Evolutionary conservation across 1,140 invertebrate species (phyloP), one percentile per base, ranked within the genome.

Genomic region (Orius laevigatus): DNA sequence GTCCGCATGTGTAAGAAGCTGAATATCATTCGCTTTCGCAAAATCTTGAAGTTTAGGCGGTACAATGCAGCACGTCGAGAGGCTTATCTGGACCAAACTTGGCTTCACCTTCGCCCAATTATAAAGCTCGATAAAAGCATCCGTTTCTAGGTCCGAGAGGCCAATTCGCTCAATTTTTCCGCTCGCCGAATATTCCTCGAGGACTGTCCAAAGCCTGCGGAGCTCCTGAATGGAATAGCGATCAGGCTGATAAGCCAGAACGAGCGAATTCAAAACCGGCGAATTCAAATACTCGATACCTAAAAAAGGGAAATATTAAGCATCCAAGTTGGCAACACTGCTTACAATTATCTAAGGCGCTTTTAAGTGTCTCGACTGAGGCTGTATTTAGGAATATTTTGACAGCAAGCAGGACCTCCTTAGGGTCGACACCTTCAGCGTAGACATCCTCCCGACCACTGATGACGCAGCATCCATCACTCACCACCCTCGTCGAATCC

Each of bases 1-100:
- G 69, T 98, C 94, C 62, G 82, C 92, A 63, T 98, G 93, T 1
- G 93, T 97, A 4, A 97, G 69, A 15, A 98, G 68, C 59, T 96
- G 90, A 42, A 98, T 81, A 56, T 90, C 81, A 59, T 93, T 79
- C 55, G 84, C 75, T 59, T 84, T 84, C 47, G 91, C 89, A 69
- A 91, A 98, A 46, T 76, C 72, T 61, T 88, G 81, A 48, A 98
- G 71, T 9, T 83, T 79, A 15, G 84, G 79, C 10, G 93, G 91
- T 50, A 98, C 92, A 3, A 94, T 84, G 70, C 94, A 98, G 64
- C 93, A 98, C 2, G 83, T 84, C 1, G 89, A 81, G 42, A 97
- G 72, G 69, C 93, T 96, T 51, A 98, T 92, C 69, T 98, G 93
- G 53, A 94, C 81, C 49, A 94, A 90, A 53, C 74, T 76, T 12